Base-by-base conservation (phyloP, 2,113 vertebrate species). In the Suncus etruscus region DNA sequence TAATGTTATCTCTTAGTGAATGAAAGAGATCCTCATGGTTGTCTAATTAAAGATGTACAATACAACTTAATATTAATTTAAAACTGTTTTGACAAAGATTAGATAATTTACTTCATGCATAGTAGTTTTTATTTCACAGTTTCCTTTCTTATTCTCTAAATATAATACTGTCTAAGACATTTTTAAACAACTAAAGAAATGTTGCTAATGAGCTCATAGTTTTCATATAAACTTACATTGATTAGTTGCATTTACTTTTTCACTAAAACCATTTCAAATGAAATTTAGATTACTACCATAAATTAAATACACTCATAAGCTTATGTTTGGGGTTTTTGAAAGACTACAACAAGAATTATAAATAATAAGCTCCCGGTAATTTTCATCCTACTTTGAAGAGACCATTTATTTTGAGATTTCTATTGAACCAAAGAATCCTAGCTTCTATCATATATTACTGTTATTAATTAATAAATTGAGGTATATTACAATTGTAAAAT, bases 241-340 rank as follows among this genome's bases (percentile, higher is more conserved):
- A 77, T 72, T 77, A 69, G 72, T 50, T 94, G 32, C 12, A 54
- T n/a, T 75, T 20, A 65, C 8, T 93, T 89, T 92, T 83, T 58
- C 54, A 58, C 24, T 20, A 32, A 74, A 87, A 8, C 70, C 14
- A 61, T 58, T 45, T 95, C 24, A 61, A 66, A 47, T 16, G 29
- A 32, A 50, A 11, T 72, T 82, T 88, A 27, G 22, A 70, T 90
- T 84, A 15, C 9, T 77, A 22, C 15, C 8, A n/a, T 72, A 76
- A 76, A 51, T 66, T 45, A 89, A 89, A 48, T 58, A 68, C 9
- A 69, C 11, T 48, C 58, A 81, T 61, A 65, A 39, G 16, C 24
- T 68, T 75, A 39, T 10, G 29, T 74, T 78, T 83, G 8, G 75
- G 4, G 3, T 48, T 61, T 58, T 58, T 58, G 54, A 58, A 58